Base-by-base conservation (phyloP, 1,140 invertebrate species). In the Oedothorax gibbosus region DNA sequence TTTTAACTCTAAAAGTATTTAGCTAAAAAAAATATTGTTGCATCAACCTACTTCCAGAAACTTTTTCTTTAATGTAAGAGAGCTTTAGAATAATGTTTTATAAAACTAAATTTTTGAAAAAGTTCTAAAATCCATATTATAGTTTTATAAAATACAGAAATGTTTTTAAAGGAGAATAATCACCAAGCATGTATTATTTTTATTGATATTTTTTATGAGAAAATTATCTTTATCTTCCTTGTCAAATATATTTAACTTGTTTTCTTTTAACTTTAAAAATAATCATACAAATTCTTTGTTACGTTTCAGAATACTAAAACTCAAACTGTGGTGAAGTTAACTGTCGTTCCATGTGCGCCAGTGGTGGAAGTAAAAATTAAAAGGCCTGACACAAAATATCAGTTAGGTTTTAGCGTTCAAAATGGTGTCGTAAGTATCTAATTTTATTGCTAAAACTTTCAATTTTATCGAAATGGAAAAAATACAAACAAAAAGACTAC, bases 321-420 rank as follows among this genome's bases (percentile, higher is more conserved):
- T 89, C 97, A 99, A 90, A 99, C 97, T 62, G 97, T 97, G 80
- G 98, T 99, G 87, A 99, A 99, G 89, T 92, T 99, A 87, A 99
- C 98, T 15, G 97, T 99, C 81, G 99, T 99, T 65, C 98, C 98
- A 82, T 99, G 98, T 92, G 96, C 98, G 64, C 98, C 99, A 35
- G 99, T 99, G n/a, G 98, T 99, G 69, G 99, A 99, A 91, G 99
- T 99, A 51, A 97, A 99, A 91, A 99, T 99, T 87, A 99, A 99
- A 91, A 91, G 99, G 89, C 99, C 99, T 0, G 98, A 99, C 91
- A 99, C 98, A 49, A 99, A 99, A 91, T 99, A 99, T 92, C 99
- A 99, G 90, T 93, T 99, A 83, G 99, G 99, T 53, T 99, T 99
- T 91, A 99, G 97, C 93, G 99, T 99, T 88, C 99, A 99, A 92